Evolutionary conservation across 2,113 vertebrate species (phyloP), one percentile per base, ranked within the genome.

Genomic region (Microtus richardsoni): DNA sequence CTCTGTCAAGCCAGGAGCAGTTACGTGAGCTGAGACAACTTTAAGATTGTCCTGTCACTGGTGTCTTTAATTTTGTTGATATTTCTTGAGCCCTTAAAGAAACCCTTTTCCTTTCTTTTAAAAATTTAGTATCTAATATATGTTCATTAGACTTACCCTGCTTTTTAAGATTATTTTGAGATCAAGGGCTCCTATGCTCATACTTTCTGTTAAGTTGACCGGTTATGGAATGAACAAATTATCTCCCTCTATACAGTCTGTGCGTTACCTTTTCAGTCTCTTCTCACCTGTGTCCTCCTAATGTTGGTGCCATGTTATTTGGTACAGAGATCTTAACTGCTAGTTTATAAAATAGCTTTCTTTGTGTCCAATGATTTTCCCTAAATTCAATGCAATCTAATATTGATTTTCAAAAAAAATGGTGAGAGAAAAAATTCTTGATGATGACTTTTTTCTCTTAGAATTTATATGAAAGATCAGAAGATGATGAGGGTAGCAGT

Each of bases 391-490:
- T 47, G 17, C 8, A 83, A 93, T 64, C 3, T 39, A 91, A 16
- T 75, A 91, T 54, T 91, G 33, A 94, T 79, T 91, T 79, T 66
- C 9, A 4, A 80, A 19, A 74, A 49, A 49, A 39, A 39, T 36
- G 30, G 6, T 71, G 14, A 87, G 24, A 87, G 19, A 91, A 7
- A 39, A 52, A 88, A 62, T 19, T 49, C 5, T 70, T 26, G 73
- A 93, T 58, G 70, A 62, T 93, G 19, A 44, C 28, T 68, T 93
- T 83, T 94, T 87, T 66, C 22, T 89, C 91, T 94, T 74, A 71
- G 36, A 1, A 79, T 95, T 93, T 30, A 88, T 82, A 71, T 62
- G 47, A 22, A 73, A 87, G 11, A 91, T 62, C 12, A 62, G 13
- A 82, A 26, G 22, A 14, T 58, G 33, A 12, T 58, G 52, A 0